phyloP scores from a whole-genome alignment of 2,797 vertebrate genomes.

The Enteromius treurensis region DNA sequence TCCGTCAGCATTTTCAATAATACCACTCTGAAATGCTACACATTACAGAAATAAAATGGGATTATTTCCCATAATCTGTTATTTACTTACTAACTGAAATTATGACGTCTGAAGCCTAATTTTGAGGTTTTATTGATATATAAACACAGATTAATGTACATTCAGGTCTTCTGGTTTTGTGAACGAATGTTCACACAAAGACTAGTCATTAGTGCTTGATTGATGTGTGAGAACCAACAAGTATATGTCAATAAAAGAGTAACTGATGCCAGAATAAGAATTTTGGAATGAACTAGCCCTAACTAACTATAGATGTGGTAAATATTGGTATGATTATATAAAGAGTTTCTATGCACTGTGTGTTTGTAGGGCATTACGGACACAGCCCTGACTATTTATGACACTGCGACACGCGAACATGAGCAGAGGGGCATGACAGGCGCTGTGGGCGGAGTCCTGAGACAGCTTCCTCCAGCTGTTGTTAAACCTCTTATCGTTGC shows the following conservation, averaged over 20 bases:
- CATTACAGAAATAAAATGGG: not conserved
- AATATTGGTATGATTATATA: not conserved
- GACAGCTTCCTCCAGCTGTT: slow-evolving; percentile 94
- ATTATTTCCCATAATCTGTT: no score
- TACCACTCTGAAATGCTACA: not conserved
- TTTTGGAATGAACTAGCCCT: no score
- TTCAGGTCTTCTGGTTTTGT: no score
- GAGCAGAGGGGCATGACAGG: slow-evolving; percentile 97
- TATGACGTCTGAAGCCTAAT: not conserved
- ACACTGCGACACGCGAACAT: slow-evolving; percentile 94
- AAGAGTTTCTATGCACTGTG: not conserved
- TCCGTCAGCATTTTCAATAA: not conserved
- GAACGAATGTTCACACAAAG: no score
- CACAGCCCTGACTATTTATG: slow-evolving; percentile 95
- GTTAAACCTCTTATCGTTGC: slow-evolving; percentile 96
- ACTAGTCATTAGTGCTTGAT: no score
- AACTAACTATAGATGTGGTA: no score
- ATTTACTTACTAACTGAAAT: no score
- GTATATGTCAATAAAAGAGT: not conserved
- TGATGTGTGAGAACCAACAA: not conserved
- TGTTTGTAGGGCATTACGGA: slow-evolving; percentile 88
- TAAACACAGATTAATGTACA: no score
- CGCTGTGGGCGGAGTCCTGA: slow-evolving; percentile 94
- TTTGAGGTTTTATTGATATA: no score
- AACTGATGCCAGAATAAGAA: not conserved